These are phyloP conservation scores for Trichomalopsis sarcophagae DNA, from an alignment of 1,140 invertebrate genomes.

Conservation along the genomic window DNA sequence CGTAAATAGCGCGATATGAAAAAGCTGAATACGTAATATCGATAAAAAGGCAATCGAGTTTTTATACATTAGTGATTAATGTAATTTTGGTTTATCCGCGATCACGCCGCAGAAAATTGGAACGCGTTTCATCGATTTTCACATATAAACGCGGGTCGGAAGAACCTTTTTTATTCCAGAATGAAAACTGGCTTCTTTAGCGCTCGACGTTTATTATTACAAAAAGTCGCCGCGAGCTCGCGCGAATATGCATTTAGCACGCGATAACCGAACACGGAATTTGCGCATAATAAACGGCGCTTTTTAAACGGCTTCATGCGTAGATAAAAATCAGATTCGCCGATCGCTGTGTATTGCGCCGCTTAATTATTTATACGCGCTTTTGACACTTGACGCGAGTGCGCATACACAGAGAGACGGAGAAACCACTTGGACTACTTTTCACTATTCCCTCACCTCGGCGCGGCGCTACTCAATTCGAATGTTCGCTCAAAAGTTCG, in stretches of 20 bases:
- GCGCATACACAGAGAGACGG: background rate
- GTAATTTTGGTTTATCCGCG: background rate
- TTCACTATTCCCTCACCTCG: background rate
- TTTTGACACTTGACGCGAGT: background rate
- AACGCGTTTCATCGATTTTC: background rate
- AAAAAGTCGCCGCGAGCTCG: background rate
- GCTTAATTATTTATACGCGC: background rate
- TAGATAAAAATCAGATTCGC: background rate
- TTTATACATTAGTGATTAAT: background rate
- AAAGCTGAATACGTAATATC: background rate
- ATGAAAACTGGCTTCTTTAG: background rate
- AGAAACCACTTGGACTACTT: background rate
- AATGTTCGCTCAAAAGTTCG: background rate
- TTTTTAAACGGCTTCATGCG: background rate
- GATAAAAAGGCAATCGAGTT: background rate
- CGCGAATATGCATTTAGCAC: constrained; percentile 29
- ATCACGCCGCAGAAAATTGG: background rate
- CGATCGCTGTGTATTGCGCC: background rate
- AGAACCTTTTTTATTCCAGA: background rate
- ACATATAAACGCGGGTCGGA: too few relatives aligned
- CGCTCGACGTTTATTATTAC: background rate
- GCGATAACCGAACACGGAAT: constrained; percentile 15
- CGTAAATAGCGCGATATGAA: background rate
- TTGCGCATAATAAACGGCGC: background rate
- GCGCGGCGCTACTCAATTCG: background rate